Evolutionary conservation across 2,888 invertebrate genomes (phyloP).

Genomic region (Dynastes hyllus): DNA sequence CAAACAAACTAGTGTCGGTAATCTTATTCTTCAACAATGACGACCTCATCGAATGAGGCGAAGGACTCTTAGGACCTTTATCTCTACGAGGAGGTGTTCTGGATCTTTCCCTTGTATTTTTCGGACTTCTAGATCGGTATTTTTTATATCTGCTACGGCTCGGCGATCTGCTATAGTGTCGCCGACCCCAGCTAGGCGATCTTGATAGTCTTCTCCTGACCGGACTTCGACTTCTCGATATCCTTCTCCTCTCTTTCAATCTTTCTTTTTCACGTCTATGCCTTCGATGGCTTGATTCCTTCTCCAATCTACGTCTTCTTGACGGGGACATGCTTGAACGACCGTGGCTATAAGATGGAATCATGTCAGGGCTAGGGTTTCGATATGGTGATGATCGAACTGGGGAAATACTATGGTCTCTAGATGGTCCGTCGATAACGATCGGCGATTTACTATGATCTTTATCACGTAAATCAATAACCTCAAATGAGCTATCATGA

Average conservation of each 20-base stretch:
- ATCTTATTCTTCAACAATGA: slow-evolving; percentile 86
- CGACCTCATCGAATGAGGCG: slow-evolving; percentile 70
- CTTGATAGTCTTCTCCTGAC: slow-evolving; percentile 74
- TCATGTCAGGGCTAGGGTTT: slow-evolving; percentile 67
- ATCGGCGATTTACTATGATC: slow-evolving; percentile 60
- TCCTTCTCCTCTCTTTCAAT: slow-evolving; percentile 71
- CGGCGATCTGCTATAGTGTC: slow-evolving; percentile 71
- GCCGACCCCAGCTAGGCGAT: slow-evolving; percentile 71
- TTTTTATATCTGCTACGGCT: slow-evolving; percentile 69
- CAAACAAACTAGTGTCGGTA: slow-evolving; percentile 91
- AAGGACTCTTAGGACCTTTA: slow-evolving; percentile 64
- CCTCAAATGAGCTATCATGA: slow-evolving; percentile 50
- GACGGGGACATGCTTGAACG: slow-evolving; percentile 66
- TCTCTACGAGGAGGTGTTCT: slow-evolving; percentile 54
- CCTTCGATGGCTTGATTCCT: slow-evolving; percentile 69
- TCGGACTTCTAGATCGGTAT: slow-evolving; percentile 73
- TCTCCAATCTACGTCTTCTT: slow-evolving; percentile 69
- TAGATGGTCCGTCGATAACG: slow-evolving; percentile 60
- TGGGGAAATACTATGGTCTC: slow-evolving; percentile 57
- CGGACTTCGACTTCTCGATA: slow-evolving; percentile 77
- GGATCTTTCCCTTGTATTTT: slow-evolving; percentile 62
- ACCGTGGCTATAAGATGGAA: slow-evolving; percentile 58
- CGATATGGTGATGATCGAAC: slow-evolving; percentile 65
- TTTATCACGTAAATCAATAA: slow-evolving; percentile 58
- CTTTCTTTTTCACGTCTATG: slow-evolving; percentile 71